Percentiles rank a stretch among this genome's conserved stretches.
Evolutionary conservation across 2,113 vertebrate genomes (phyloP).

Genomic region (Hystrix cristata): DNA sequence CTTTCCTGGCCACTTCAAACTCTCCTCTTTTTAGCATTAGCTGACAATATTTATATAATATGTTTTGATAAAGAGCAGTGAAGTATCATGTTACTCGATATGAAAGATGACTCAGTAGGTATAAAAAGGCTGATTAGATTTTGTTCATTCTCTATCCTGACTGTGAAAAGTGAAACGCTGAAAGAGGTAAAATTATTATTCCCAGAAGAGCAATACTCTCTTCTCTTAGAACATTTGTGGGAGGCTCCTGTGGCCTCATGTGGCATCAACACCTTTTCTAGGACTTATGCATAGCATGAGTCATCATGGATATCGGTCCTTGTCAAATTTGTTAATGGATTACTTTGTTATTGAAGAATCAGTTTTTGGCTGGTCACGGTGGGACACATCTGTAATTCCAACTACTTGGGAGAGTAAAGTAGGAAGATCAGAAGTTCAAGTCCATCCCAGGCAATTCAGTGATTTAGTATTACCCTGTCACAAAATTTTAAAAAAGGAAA

Average conservation of each 20-base stretch:
- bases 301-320: conserved; percentile 21
- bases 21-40: not conserved
- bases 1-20: not conserved
- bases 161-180: not conserved
- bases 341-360: conserved; percentile 26
- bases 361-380: not conserved
- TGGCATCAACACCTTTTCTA: not conserved
- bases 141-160: not conserved
- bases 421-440: not conserved
- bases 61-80: not conserved
- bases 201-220: conserved; percentile 2
- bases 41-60: not conserved
- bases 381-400: not conserved
- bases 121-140: conserved; percentile 52
- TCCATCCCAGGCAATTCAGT: not conserved
- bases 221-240: conserved; percentile 48
- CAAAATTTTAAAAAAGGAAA: not conserved
- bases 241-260: not conserved
- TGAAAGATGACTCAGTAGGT: not conserved
- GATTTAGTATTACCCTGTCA: not conserved
- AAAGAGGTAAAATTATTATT: conserved; percentile 64
- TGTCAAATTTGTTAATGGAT: not conserved
- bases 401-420: not conserved
- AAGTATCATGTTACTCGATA: conserved; percentile 16
- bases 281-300: not conserved